Conservation (phyloP, 2,797 vertebrate genomes). For the Sylvilagus floridanus region DNA sequence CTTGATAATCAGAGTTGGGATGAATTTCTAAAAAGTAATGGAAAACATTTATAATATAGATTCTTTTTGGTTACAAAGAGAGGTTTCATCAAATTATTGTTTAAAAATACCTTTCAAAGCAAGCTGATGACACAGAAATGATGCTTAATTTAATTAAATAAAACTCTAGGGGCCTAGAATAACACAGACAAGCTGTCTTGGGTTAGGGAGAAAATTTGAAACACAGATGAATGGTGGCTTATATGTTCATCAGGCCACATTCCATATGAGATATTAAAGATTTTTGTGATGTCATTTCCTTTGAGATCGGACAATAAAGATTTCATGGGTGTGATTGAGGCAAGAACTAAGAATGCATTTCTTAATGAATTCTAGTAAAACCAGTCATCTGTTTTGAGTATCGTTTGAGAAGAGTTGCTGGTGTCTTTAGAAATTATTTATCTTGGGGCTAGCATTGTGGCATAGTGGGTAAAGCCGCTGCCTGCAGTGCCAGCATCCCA, state of each 20-base stretch:
- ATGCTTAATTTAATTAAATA: neutral
- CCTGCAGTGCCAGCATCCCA: no score
- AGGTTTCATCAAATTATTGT: neutral
- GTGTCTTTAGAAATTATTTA: neutral
- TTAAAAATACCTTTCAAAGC: neutral
- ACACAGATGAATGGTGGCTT: neutral
- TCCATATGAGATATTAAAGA: neutral
- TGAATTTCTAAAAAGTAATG: neutral
- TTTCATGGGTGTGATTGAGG: neutral
- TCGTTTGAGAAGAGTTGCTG: neutral
- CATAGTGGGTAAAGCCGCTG: no score
- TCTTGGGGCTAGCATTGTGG: no score
- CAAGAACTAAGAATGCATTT: neutral
- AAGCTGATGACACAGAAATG: neutral
- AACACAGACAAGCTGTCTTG: neutral
- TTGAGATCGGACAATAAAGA: neutral
- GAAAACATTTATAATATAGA: neutral
- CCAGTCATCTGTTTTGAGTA: neutral
- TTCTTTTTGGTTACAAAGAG: neutral
- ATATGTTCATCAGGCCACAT: neutral
- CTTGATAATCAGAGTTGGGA: neutral
- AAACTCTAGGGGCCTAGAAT: neutral
- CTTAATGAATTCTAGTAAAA: constrained; percentile 7
- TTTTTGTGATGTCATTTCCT: neutral
- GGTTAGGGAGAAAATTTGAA: neutral